Evolutionary conservation across 2,888 invertebrate genomes (phyloP).

Genomic region (Machimus atricapillus): DNA sequence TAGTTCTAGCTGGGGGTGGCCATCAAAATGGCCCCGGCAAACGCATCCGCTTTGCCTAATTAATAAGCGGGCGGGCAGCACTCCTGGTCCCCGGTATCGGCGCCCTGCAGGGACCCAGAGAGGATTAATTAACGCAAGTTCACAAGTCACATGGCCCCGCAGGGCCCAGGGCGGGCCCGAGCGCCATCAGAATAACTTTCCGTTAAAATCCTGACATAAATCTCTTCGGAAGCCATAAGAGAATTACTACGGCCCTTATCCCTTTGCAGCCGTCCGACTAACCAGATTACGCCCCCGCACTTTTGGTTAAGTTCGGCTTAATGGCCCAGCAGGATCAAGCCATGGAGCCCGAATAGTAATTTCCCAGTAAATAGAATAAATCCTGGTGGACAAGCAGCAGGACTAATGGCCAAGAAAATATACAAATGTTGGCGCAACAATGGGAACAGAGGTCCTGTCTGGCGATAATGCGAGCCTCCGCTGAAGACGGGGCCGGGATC

Average conservation of each 20-base stretch:
- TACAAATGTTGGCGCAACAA: slow-evolving; percentile 18
- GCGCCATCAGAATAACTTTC: background rate
- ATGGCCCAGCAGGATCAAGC: slow-evolving; percentile 20
- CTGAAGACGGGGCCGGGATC: background rate
- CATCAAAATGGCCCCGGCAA: background rate
- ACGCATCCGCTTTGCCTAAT: background rate
- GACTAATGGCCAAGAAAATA: slow-evolving; percentile 9
- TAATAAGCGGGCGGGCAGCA: background rate
- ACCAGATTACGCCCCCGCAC: slow-evolving; percentile 32
- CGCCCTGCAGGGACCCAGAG: background rate
- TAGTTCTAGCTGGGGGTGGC: background rate
- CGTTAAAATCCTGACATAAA: slow-evolving; percentile 19
- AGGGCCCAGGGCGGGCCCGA: background rate
- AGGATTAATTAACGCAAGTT: slow-evolving; percentile 16
- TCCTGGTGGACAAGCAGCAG: slow-evolving; percentile 11
- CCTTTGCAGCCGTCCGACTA: slow-evolving; percentile 3
- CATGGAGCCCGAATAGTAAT: slow-evolving; percentile 11
- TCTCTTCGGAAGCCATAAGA: slow-evolving; percentile 10
- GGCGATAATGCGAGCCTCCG: background rate
- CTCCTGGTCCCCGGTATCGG: background rate
- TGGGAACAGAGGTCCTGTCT: background rate
- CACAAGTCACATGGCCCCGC: background rate
- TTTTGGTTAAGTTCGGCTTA: slow-evolving; percentile 22
- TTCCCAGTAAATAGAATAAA: slow-evolving; percentile 26
- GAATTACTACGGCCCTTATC: slow-evolving; percentile 4